Base-by-base conservation (phyloP, 2,888 invertebrate genomes). In the Spodoptera exigua region DNA sequence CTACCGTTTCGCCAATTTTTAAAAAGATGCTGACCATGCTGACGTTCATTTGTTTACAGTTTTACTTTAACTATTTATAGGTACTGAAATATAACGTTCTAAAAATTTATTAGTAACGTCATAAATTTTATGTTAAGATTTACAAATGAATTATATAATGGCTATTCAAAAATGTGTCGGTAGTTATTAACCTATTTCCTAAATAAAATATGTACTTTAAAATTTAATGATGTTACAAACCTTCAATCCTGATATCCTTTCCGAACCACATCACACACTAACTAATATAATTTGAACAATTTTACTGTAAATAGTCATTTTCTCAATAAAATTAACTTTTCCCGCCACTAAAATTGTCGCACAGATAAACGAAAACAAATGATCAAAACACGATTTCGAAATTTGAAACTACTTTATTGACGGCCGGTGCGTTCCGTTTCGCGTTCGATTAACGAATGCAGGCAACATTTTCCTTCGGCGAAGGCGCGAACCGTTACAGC, bases 281-380 rank as follows among this genome's bases (percentile, higher is more conserved):
- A 94, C 87, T 73, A 94, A 84, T 75, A 94, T 93, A 54, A 94
- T 94, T 79, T 94, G 94, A 63, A 94, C 94, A 58, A 94, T 88
- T 89, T 93, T 94, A 79, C 94, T 92, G 83, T 94, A 94, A 70
- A 94, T 90, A 12, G 94, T 94, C 94, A 94, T 94, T 79, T 83
- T 91, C 56, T 56, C 62, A 62, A 16, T 44, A 36, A 17, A 53
- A 67, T 40, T 65, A 56, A 27, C 27, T 60, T 60, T 70, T 70
- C 43, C 45, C 74, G 70, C 69, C 80, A 82, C 78, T 68, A 0
- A 34, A 36, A 12, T 54, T 40, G 39, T 54, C 39, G 54, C 48
- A 58, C 35, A 52, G 32, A 56, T 64, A 62, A 66, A 37, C 3
- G 57, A 49, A 62, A 62, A 55, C 54, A 54, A 65, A 69, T 48